Evolutionary conservation across 64 coral and sea anemone genomes (phyloP), one percentile per base, ranked within the genome.

Genomic region (Montipora foliosa): DNA sequence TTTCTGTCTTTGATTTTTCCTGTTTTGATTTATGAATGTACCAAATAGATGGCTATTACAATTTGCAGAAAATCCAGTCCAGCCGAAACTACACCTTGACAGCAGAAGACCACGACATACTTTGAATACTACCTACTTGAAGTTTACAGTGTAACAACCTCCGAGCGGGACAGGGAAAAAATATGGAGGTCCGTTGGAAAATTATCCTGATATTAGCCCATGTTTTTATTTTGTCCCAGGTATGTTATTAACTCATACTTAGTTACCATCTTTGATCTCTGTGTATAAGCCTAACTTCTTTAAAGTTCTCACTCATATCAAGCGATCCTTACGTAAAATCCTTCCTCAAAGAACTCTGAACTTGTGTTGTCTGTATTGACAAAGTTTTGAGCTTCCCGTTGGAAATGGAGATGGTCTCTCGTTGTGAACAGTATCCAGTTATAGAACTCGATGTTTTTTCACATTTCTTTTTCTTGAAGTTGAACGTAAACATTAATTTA

Each of bases 1-100:
- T 86, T 86, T 84, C 60, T 67, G 82, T 50, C 82, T 72, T 17
- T 22, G n/a, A 71, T 45, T 49, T 49, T 78, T 22, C 68, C 67
- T 58, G 67, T 2, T 86, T 86, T 86, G 17, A 51, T 49, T 86
- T 20, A 86, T 86, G 44, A 86, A 86, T 46, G 66, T 86, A 37
- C 29, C 29, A 37, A 86, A 86, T 73, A 71, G 61, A 25, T 86
- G 16, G 82, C 9, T 64, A 68, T 86, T 71, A 86, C 82, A 86
- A 71, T 86, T 71, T 60, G 19, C 9, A 71, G 82, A 47, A 53
- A 86, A 86, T 86, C 71, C 44, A 85, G 82, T 85, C 37, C 21
- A 8, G 9, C 5, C 61, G 47, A 82, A 82, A 16, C 58, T 82
- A 21, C 22, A 37, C 29, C 29, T 37, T 7, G 9, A 16, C 13